Evolutionary conservation across 2,113 vertebrate genomes (phyloP).

Genomic region (Hoplias malabaricus): DNA sequence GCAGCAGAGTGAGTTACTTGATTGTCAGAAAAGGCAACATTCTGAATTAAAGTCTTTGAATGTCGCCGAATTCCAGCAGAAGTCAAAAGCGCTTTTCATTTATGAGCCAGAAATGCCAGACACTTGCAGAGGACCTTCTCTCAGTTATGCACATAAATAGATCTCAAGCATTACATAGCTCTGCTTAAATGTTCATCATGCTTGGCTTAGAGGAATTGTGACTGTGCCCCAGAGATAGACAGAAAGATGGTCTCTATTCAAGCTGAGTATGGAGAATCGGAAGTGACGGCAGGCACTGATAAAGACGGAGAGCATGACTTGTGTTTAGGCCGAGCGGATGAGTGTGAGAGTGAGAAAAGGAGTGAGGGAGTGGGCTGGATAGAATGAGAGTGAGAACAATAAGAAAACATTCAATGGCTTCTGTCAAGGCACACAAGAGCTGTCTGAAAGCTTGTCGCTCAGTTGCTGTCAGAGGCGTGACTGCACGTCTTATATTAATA

Average conservation of each 20-base stretch:
- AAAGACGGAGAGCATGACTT: constrained; percentile 31
- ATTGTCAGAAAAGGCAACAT: neutral
- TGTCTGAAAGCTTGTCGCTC: constrained; percentile 46
- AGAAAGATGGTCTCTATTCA: neutral
- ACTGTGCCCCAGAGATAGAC: constrained; percentile 3
- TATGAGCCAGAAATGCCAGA: neutral
- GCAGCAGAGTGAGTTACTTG: neutral
- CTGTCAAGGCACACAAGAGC: constrained; percentile 35
- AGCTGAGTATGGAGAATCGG: constrained; percentile 16
- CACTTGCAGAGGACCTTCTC: neutral
- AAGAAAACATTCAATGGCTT: constrained; percentile 40
- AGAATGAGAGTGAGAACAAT: constrained; percentile 34
- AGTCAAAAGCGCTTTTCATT: neutral
- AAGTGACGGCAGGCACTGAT: constrained; percentile 28
- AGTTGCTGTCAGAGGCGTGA: constrained; percentile 35
- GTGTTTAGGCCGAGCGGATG: constrained; percentile 27
- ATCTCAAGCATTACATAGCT: neutral
- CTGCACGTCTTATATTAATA: constrained; percentile 36
- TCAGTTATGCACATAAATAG: neutral
- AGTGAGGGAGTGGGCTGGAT: constrained; percentile 43
- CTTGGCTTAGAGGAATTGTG: constrained; percentile 3
- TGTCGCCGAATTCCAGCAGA: neutral
- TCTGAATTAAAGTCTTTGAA: neutral
- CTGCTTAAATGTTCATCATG: neutral
- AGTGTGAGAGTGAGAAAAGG: constrained; percentile 28